Evolutionary conservation across 2,113 vertebrate species (phyloP).

Genomic region (Erythrolamprus reginae): DNA sequence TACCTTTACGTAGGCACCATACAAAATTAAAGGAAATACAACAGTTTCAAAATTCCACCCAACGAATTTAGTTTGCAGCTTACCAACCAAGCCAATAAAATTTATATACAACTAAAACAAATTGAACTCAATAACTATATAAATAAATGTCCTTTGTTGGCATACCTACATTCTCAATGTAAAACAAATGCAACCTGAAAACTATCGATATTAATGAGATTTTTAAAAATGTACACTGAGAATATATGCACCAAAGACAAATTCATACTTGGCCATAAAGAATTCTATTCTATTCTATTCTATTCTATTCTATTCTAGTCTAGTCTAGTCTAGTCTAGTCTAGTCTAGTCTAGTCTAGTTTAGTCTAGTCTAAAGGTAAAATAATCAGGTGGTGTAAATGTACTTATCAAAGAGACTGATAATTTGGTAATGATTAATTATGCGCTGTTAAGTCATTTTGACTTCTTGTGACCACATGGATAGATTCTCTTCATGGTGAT

Average conservation of each 20-base stretch:
- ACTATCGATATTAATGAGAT: not conserved
- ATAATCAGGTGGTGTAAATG: not conserved
- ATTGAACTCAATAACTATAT: not conserved
- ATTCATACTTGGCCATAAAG: too few species aligned
- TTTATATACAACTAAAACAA: not conserved
- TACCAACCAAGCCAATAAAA: not conserved
- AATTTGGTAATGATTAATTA: not conserved
- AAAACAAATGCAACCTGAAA: not conserved
- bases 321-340: too few species aligned
- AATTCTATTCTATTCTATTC: too few species aligned
- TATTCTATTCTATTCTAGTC: too few species aligned
- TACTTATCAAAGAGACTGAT: not conserved
- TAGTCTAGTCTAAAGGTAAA: not conserved
- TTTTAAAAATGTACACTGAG: too few species aligned
- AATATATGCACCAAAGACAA: too few species aligned
- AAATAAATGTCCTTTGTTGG: not conserved
- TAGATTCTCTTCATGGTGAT: not conserved
- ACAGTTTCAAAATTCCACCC: not conserved
- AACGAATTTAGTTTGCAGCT: not conserved
- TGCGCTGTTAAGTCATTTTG: not conserved
- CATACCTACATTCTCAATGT: not conserved
- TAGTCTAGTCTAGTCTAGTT: too few species aligned
- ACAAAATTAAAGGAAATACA: not conserved
- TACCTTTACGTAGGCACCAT: not conserved
- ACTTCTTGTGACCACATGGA: not conserved